phyloP scores from a whole-genome alignment of 2,797 vertebrate species.

The Fringilla coelebs region DNA sequence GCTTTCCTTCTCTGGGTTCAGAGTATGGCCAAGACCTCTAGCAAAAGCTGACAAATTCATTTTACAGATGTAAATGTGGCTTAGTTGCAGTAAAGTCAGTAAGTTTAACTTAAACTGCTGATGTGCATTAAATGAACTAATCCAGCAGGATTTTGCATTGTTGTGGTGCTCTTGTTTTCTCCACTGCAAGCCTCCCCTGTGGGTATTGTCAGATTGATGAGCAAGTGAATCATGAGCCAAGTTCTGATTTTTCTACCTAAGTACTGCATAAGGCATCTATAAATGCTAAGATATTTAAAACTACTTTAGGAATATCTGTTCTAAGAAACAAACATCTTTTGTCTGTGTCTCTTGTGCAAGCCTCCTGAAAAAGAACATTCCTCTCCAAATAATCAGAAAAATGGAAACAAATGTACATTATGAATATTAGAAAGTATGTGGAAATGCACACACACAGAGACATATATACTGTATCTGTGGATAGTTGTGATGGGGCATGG shows the following conservation, averaged over 20 bases:
- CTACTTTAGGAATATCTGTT: not conserved
- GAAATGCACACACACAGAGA: accelerated
- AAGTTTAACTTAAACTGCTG: not conserved
- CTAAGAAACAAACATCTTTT: not conserved
- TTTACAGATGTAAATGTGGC: not conserved
- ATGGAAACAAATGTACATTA: not conserved
- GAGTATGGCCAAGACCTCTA: not conserved
- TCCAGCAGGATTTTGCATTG: not conserved
- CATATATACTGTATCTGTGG: too few relatives aligned
- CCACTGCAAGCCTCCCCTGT: not conserved
- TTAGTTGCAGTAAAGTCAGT: not conserved
- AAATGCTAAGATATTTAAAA: not conserved
- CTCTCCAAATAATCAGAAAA: not conserved
- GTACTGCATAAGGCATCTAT: not conserved
- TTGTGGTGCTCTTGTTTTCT: not conserved
- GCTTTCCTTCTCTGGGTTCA: not conserved
- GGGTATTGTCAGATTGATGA: not conserved
- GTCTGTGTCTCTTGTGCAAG: not conserved
- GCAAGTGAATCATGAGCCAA: not conserved
- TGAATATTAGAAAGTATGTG: not conserved
- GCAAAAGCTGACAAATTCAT: not conserved
- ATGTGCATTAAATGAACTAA: not conserved
- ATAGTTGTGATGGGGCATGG: not conserved
- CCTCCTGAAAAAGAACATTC: not conserved
- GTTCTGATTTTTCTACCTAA: not conserved